These are phyloP conservation scores for Eremophila alpestris DNA, from an alignment of 2,797 vertebrate genomes.

Conservation along the genomic window DNA sequence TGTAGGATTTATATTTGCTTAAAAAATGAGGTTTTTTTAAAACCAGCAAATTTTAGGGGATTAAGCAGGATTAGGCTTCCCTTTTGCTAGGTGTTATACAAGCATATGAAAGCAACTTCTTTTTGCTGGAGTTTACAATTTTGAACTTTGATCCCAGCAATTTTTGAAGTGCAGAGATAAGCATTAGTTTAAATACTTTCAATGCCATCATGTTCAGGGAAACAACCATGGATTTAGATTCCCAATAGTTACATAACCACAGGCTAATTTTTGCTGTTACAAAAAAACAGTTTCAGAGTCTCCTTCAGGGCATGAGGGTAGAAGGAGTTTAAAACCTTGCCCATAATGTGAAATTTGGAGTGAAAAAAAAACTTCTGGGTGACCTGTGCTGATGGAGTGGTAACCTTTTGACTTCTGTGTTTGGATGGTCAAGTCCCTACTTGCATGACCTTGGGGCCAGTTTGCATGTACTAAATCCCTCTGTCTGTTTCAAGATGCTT, in stretches of 20 bases:
- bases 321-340: background rate
- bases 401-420: background rate
- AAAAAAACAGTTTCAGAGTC: background rate
- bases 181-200: background rate
- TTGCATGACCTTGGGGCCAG: no score
- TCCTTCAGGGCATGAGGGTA: background rate
- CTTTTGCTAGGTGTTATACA: background rate
- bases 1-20: background rate
- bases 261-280: background rate
- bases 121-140: background rate
- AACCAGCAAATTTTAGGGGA: background rate
- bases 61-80: background rate
- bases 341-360: background rate
- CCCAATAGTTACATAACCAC: background rate
- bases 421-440: background rate
- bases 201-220: background rate
- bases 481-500: background rate
- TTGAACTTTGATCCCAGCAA: slow-evolving; percentile 2
- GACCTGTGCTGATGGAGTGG: background rate
- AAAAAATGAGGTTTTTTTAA: background rate
- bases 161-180: slow-evolving; percentile 1
- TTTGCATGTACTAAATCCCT: accelerated
- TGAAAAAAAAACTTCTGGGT: background rate
- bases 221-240: background rate
- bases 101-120: background rate